Evolutionary conservation across 2,797 vertebrate genomes (phyloP).

Genomic region (Notamacropus eugenii): DNA sequence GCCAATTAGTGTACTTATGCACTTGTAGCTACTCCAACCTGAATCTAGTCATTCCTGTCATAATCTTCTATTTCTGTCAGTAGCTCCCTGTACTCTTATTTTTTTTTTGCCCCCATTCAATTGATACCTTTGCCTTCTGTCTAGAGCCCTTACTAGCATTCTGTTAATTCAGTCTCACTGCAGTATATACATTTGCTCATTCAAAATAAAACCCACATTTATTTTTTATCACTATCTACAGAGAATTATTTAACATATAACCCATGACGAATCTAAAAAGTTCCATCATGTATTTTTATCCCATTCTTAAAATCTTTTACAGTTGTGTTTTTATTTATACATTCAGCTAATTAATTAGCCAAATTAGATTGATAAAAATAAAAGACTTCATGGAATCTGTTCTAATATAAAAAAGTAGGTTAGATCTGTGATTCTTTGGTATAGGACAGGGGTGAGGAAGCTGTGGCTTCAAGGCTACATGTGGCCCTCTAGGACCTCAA

Average conservation of each 20-base stretch:
- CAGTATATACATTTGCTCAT: background rate
- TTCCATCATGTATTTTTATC: background rate
- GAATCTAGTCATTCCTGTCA: background rate
- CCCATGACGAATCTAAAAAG: background rate
- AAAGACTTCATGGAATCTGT: background rate
- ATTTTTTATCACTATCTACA: background rate
- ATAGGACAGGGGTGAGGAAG: background rate
- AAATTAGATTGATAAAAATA: background rate
- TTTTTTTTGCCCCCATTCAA: background rate
- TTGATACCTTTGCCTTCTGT: background rate
- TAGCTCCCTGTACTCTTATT: background rate
- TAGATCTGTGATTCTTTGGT: background rate
- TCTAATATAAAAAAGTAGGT: background rate
- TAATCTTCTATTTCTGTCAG: background rate
- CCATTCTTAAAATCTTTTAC: background rate
- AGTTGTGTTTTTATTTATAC: background rate
- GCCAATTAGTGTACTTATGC: background rate
- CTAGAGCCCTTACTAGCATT: background rate
- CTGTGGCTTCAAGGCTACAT: too few species aligned
- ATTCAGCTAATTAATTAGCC: background rate
- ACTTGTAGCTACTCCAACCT: background rate
- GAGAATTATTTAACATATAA: background rate
- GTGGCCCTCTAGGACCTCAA: too few species aligned
- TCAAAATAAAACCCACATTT: background rate
- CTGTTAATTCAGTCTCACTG: background rate